Base-by-base conservation (phyloP, 1,140 invertebrate genomes). In the Heterodera carotae region DNA sequence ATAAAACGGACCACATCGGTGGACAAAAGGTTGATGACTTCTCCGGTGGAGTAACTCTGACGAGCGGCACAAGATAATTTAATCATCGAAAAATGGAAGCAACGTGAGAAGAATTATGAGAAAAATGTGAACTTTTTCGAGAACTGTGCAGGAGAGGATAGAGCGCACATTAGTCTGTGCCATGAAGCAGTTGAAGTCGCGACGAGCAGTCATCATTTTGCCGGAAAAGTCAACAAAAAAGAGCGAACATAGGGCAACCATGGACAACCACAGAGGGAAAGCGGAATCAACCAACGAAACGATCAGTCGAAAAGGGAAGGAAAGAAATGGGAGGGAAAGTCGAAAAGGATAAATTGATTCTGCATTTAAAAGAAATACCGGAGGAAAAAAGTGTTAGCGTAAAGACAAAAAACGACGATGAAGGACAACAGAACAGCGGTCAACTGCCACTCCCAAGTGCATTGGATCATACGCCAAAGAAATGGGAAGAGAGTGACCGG, bases 11-110 rank as follows among this genome's bases (percentile, higher is more conserved):
- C 34, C 18, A 80, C 43, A 31, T 80, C 79, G 3, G 66, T 74
- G 43, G 82, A 81, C 48, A 77, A 36, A 22, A 76, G 43, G 29
- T 80, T 80, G 18, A 83, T 18, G 71, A 80, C 69, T 69, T 82
- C 80, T 22, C 79, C 79, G 22, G 81, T 69, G 36, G 79, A 76
- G 34, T 77, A 78, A 22, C 66, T 56, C 18, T 64, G 56, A 34
- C 75, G 39, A 22, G 82, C 72, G 15, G 78, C 22, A 12, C 80
- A 56, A 48, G 79, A 81, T 12, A 80, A 56, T n/a, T 73, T 69
- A 18, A 80, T 18, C 79, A 82, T 79, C 43, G 33, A 59, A 31
- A 43, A 70, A 59, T 8, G 10, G 31, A 18, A 18, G n/a, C 2
- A 43, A 48, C 69, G 36, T 33, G 36, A 68, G 36, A 56, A 22